Evolutionary conservation across 2,797 vertebrate species (phyloP).

Genomic region (Buphagus erythrorhynchus): DNA sequence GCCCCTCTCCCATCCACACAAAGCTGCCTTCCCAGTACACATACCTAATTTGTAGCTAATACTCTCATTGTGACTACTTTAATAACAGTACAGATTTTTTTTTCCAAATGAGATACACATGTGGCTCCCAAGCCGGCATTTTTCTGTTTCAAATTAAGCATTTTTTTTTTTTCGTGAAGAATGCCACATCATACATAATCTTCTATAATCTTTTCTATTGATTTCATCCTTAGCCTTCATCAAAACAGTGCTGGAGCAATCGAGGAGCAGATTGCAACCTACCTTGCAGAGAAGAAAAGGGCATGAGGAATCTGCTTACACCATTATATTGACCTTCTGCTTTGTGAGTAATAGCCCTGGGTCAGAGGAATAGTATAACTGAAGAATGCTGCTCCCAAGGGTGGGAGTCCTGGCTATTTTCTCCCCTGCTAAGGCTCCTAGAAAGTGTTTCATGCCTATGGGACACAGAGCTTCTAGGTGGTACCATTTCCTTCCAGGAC

Average conservation of each 20-base stretch:
- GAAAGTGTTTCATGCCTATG: accelerated
- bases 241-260: not conserved
- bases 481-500: not conserved
- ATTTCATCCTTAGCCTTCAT: not conserved
- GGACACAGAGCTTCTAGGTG: not conserved
- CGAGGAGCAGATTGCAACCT: not conserved
- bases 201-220: slow-evolving; percentile 23
- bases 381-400: not conserved
- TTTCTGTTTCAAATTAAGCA: slow-evolving; percentile 46
- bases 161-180: not conserved
- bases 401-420: not conserved
- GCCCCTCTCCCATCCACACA: not conserved
- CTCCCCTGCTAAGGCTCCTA: not conserved
- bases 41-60: slow-evolving; percentile 67
- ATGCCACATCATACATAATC: slow-evolving; percentile 33
- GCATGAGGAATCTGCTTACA: not conserved
- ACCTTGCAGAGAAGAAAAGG: not conserved
- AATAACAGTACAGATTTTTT: slow-evolving; percentile 45
- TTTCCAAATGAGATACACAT: slow-evolving; percentile 57
- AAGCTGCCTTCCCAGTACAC: slow-evolving; percentile 19
- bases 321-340: not conserved
- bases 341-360: not conserved
- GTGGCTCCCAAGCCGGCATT: not conserved
- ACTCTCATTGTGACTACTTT: slow-evolving; percentile 54
- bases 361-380: not conserved